These are phyloP conservation scores for Pseudomyrmex pallidus DNA, from an alignment of 1,140 invertebrate genomes.

Conservation along the genomic window DNA sequence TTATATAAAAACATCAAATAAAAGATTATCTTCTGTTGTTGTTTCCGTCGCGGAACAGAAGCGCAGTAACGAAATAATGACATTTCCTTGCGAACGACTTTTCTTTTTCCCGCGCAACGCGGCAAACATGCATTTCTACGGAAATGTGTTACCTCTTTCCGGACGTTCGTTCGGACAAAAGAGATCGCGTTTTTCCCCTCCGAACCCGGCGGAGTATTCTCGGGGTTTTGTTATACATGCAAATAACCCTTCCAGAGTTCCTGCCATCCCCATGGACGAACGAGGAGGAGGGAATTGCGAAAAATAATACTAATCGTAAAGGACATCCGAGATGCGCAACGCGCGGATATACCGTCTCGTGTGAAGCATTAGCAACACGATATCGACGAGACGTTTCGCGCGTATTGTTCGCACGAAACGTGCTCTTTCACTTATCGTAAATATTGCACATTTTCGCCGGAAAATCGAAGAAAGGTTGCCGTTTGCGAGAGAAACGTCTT, in stretches of 20 bases:
- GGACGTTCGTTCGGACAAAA: conserved; percentile 34
- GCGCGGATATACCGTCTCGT: conserved; percentile 2
- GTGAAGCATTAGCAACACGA: conserved; percentile 18
- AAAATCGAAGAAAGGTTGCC: conserved; percentile 8
- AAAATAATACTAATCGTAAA: conserved; percentile 53
- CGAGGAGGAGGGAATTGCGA: conserved; percentile 3
- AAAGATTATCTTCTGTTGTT: conserved; percentile 7
- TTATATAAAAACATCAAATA: neutral
- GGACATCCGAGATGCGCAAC: neutral
- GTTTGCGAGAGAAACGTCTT: neutral
- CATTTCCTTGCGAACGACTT: conserved; percentile 1
- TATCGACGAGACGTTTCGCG: conserved; percentile 8
- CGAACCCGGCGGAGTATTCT: neutral
- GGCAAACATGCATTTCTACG: conserved; percentile 31
- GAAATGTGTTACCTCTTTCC: conserved; percentile 19
- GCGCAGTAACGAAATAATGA: neutral
- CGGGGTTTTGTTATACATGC: conserved; percentile 26
- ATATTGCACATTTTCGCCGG: conserved; percentile 14
- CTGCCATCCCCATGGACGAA: neutral
- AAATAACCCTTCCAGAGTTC: conserved; percentile 33
- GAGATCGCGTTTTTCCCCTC: conserved; percentile 41
- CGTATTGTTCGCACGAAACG: conserved; percentile 10
- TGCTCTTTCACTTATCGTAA: conserved; percentile 19
- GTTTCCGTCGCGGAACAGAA: neutral
- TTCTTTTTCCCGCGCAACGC: conserved; percentile 18